phyloP scores from a whole-genome alignment of 2,797 vertebrate genomes.

The Pseudochromis fuscus region DNA sequence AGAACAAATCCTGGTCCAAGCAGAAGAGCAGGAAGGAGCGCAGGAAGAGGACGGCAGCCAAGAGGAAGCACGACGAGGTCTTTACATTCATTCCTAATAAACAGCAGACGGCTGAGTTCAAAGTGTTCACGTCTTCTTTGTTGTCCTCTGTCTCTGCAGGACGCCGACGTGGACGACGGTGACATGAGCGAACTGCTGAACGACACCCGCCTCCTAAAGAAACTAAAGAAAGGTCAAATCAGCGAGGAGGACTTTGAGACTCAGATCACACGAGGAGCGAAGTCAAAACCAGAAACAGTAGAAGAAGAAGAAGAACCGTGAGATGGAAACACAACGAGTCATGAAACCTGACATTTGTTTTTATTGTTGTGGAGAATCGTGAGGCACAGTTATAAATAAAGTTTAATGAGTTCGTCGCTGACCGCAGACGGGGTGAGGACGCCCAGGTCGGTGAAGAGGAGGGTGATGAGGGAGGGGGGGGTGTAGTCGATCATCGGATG shows the following conservation, averaged over 20 bases:
- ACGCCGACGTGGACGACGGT: conserved; percentile 86
- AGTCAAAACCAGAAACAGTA: conserved; percentile 29
- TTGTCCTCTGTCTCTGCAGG: conserved; percentile 45
- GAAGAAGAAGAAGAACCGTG: too few species aligned
- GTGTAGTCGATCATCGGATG: conserved; percentile 98
- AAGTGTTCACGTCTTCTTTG: not conserved
- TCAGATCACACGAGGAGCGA: conserved; percentile 71
- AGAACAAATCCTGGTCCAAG: conserved; percentile 95
- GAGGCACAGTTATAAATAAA: conserved; percentile 93
- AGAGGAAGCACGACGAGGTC: conserved; percentile 91
- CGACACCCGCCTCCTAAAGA: conserved; percentile 95
- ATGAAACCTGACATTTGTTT: conserved; percentile 31
- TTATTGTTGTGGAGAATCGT: conserved; percentile 53
- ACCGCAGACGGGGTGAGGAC: conserved; percentile 96
- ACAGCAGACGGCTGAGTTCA: too few species aligned
- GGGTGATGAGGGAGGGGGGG: conserved; percentile 93
- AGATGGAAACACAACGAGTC: too few species aligned
- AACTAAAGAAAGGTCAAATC: conserved; percentile 92
- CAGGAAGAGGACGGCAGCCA: conserved; percentile 85
- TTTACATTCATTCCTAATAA: not conserved
- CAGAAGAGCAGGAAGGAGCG: conserved; percentile 92
- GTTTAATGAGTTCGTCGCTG: conserved; percentile 98
- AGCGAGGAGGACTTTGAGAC: conserved; percentile 94
- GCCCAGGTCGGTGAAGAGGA: conserved; percentile 97
- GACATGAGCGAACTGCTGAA: conserved; percentile 91